Evolutionary conservation across 2,113 vertebrate species (phyloP).

Genomic region (Paracanthobrama guichenoti): DNA sequence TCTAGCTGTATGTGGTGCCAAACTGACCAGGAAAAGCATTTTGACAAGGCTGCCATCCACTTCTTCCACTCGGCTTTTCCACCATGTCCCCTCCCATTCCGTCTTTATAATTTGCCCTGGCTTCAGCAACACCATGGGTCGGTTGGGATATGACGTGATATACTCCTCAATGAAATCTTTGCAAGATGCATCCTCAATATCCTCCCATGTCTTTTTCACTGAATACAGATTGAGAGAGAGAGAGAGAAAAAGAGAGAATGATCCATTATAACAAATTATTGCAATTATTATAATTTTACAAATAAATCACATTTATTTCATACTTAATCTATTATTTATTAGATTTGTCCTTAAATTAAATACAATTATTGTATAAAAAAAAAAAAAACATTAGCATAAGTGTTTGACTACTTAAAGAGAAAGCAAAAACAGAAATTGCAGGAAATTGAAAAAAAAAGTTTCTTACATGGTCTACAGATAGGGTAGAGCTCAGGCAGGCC

Average conservation of each 20-base stretch:
- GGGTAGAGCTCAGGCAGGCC: conserved; percentile 90
- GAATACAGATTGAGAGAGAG: neutral
- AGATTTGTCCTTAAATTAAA: neutral
- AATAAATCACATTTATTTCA: neutral
- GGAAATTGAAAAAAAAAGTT: neutral
- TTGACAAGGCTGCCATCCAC: conserved; percentile 97
- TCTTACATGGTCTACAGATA: conserved; percentile 89
- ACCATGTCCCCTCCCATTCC: conserved; percentile 99
- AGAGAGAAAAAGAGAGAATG: neutral
- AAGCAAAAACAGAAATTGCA: neutral
- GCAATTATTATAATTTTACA: neutral
- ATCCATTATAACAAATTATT: neutral
- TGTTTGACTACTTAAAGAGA: neutral
- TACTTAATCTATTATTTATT: neutral
- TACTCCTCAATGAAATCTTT: conserved; percentile 97
- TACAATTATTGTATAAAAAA: neutral
- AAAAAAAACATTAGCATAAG: neutral
- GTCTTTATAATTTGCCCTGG: conserved; percentile 95
- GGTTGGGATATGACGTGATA: conserved; percentile 94
- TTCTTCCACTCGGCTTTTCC: conserved; percentile 96
- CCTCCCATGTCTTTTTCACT: conserved; percentile 93
- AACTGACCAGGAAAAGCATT: conserved; percentile 93
- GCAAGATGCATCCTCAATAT: conserved; percentile 94
- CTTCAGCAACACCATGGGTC: conserved; percentile 97
- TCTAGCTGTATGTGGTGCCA: neutral